phyloP scores from a whole-genome alignment of 2,888 invertebrate species.

The Ferdinandea cuprea region DNA sequence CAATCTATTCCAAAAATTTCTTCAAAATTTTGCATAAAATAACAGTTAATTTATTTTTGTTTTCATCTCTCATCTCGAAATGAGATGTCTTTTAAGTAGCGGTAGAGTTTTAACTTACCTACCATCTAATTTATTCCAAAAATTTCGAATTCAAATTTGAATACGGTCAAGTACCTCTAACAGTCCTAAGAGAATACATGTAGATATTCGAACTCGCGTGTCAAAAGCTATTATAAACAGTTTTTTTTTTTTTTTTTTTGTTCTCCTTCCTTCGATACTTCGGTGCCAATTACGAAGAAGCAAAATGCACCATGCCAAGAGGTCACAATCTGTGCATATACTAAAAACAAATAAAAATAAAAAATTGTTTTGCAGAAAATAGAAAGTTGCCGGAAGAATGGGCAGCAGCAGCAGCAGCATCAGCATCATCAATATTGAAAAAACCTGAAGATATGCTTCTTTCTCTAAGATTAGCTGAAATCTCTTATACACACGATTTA shows the following conservation, averaged over 20 bases:
- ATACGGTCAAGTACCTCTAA: constrained; percentile 14
- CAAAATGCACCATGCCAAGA: constrained; percentile 51
- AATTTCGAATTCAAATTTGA: constrained; percentile 4
- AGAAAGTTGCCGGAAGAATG: constrained; percentile 66
- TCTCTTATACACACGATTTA: constrained; percentile 41
- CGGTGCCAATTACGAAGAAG: constrained; percentile 23
- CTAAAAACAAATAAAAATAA: constrained; percentile 8
- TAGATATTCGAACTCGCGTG: background rate
- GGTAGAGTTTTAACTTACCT: background rate
- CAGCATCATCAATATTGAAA: constrained; percentile 13
- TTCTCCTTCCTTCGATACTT: constrained; percentile 19
- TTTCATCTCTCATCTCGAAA: constrained; percentile 2
- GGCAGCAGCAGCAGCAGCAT: constrained; percentile 21
- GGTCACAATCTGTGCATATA: constrained; percentile 39
- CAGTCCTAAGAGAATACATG: background rate
- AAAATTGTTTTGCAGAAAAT: constrained; percentile 59
- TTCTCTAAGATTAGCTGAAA: constrained; percentile 40
- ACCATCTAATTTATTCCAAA: background rate
- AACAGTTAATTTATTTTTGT: constrained; percentile 12
- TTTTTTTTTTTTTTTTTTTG: constrained; percentile 13
- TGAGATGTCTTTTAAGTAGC: constrained; percentile 10
- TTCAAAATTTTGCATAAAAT: constrained; percentile 25
- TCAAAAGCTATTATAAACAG: constrained; percentile 3
- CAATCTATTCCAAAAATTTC: background rate
- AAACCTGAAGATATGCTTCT: constrained; percentile 41